Evolutionary conservation across 2,113 vertebrate species (phyloP).

Genomic region (Cyanistes caeruleus): DNA sequence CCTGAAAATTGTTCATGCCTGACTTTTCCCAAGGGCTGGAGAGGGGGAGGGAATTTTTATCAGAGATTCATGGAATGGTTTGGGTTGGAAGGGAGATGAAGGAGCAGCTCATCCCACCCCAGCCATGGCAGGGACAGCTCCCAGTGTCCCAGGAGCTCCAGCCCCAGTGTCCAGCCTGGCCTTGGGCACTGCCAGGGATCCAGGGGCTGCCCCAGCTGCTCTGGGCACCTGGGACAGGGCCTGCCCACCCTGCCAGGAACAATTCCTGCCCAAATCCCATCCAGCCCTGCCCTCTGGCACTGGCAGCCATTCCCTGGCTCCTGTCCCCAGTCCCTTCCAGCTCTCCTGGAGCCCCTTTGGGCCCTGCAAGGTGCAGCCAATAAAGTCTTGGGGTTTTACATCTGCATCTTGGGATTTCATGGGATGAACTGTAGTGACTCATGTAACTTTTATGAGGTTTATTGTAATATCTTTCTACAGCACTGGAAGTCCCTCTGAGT

Average conservation of each 20-base stretch:
- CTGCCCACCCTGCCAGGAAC: not conserved
- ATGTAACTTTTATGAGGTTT: accelerated
- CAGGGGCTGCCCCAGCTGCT: not conserved
- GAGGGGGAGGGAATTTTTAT: not conserved
- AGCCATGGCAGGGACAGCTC: not conserved
- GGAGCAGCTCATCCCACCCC: not conserved
- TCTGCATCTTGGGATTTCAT: not conserved
- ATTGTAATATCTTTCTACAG: not conserved
- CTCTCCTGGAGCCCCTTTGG: not conserved
- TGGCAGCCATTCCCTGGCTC: not conserved
- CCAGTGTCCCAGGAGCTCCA: not conserved
- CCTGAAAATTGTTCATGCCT: not conserved
- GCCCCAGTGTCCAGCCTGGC: accelerated
- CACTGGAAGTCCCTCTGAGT: not conserved
- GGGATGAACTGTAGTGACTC: not conserved
- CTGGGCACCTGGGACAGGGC: not conserved
- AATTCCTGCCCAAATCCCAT: not conserved
- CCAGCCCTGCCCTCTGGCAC: accelerated
- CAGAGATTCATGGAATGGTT: not conserved
- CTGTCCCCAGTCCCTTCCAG: not conserved
- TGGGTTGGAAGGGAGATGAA: not conserved
- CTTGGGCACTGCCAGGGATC: not conserved
- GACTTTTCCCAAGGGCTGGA: not conserved
- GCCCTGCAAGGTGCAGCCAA: accelerated
- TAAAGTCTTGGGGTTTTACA: not conserved